Evolutionary conservation across 2,888 invertebrate species (phyloP).

Genomic region (Amiota mariae): DNA sequence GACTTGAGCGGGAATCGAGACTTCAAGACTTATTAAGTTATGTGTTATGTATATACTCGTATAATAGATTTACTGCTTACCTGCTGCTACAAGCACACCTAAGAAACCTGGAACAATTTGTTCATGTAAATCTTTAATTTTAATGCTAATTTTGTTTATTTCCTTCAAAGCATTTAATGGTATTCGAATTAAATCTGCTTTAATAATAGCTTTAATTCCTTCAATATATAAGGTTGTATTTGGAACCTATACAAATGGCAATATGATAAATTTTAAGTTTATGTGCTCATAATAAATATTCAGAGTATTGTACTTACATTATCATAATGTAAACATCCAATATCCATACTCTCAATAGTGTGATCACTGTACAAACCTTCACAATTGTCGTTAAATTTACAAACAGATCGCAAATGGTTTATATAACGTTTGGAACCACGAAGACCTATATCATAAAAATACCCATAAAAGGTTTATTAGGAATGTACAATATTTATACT

Average conservation of each 20-base stretch:
- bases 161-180: not conserved
- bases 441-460: slow-evolving; percentile 74
- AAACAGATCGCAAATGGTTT: slow-evolving; percentile 76
- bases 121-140: too few relatives aligned
- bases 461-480: too few relatives aligned
- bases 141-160: not conserved
- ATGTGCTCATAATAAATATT: too few relatives aligned
- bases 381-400: too few relatives aligned
- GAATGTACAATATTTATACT: not conserved
- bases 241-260: not conserved
- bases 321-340: slow-evolving; percentile 84
- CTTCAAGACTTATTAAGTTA: too few relatives aligned
- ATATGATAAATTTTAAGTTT: not conserved
- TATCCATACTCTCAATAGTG: slow-evolving; percentile 80
- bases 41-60: too few relatives aligned
- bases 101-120: too few relatives aligned
- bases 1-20: too few relatives aligned
- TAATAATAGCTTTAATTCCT: not conserved
- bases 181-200: not conserved
- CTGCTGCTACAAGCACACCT: too few relatives aligned
- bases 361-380: too few relatives aligned
- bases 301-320: slow-evolving; percentile 76
- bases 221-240: not conserved
- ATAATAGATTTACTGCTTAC: too few relatives aligned
- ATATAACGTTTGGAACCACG: slow-evolving; percentile 81